Conservation (phyloP, 2,113 vertebrate species). For the Tringa solitaria region DNA sequence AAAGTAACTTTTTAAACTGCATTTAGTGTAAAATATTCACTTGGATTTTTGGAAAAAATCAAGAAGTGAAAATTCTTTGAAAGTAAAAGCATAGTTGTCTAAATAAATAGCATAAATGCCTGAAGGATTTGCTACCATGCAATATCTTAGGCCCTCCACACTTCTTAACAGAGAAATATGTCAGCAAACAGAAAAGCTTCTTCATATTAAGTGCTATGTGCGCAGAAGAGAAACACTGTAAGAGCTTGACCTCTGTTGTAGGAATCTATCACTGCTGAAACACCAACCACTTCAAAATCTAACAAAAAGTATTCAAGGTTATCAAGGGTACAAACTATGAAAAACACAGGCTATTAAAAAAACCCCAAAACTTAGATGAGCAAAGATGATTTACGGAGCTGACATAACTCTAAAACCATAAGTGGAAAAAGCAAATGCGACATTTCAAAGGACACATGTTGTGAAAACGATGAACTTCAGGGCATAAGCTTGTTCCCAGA, state of each 20-base stretch:
- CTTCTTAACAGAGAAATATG: background rate
- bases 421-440: background rate
- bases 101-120: background rate
- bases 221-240: background rate
- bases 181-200: background rate
- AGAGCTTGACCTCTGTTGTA: background rate
- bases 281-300: background rate
- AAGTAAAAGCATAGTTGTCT: background rate
- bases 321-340: background rate
- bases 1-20: background rate
- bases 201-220: background rate
- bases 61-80: background rate
- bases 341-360: background rate
- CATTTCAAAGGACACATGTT: background rate
- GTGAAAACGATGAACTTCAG: background rate
- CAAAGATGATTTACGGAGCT: background rate
- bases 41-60: background rate
- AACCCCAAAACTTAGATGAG: background rate
- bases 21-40: background rate
- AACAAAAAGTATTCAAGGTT: background rate
- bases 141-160: background rate
- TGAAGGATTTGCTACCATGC: background rate
- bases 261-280: background rate
- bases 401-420: background rate
- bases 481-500: background rate